phyloP scores from a whole-genome alignment of 1,140 invertebrate genomes.

The Psix sp. region DNA sequence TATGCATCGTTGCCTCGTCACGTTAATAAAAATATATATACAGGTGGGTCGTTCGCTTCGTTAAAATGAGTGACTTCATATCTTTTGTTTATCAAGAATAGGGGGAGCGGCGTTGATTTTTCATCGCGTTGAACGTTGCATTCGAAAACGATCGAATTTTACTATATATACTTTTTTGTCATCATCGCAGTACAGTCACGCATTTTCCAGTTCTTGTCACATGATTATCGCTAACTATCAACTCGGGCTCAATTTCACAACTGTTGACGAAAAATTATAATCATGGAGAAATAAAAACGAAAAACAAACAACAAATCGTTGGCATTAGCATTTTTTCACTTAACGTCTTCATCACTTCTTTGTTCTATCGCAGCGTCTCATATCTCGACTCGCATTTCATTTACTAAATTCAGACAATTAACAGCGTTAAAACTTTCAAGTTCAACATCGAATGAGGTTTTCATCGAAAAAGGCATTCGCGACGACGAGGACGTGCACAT shows the following conservation, averaged over 20 bases:
- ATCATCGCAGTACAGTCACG: slow-evolving; percentile 39
- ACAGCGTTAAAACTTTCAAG: slow-evolving; percentile 77
- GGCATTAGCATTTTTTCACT: slow-evolving; percentile 24
- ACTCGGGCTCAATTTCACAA: slow-evolving; percentile 18
- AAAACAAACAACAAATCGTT: too few species aligned
- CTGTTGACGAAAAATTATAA: too few species aligned
- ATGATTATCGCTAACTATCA: slow-evolving; percentile 43
- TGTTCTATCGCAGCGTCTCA: not conserved
- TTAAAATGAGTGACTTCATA: slow-evolving; percentile 61
- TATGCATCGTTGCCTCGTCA: slow-evolving; percentile 73
- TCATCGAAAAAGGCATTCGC: slow-evolving; percentile 73
- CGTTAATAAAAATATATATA: slow-evolving; percentile 77
- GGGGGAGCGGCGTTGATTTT: slow-evolving; percentile 55
- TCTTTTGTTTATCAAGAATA: slow-evolving; percentile 61
- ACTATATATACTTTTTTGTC: slow-evolving; percentile 18
- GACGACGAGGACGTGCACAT: slow-evolving; percentile 71
- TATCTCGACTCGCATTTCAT: slow-evolving; percentile 43
- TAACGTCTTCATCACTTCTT: slow-evolving; percentile 1
- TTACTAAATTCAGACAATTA: slow-evolving; percentile 69
- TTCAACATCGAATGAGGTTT: slow-evolving; percentile 77
- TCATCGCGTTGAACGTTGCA: slow-evolving; percentile 49
- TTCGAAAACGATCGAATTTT: slow-evolving; percentile 59
- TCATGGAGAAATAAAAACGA: too few species aligned
- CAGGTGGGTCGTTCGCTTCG: slow-evolving; percentile 69
- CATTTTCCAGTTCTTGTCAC: slow-evolving; percentile 28